Percentiles rank a stretch among this genome's conserved stretches.
Evolutionary conservation across 2,888 invertebrate genomes (phyloP).

Genomic region (Temnothorax rugatulus): DNA sequence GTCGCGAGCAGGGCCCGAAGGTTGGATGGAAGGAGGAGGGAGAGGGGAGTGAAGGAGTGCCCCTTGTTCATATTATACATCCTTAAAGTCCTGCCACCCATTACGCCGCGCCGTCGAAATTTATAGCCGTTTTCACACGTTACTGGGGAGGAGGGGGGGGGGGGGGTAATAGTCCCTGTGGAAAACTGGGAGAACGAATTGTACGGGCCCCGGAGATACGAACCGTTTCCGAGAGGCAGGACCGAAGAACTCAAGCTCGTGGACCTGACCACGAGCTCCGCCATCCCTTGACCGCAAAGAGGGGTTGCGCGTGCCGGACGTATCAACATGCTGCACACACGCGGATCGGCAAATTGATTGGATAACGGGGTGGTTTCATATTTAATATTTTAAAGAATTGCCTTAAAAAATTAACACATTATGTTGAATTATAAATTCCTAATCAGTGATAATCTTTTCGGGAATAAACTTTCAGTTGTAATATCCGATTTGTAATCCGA

Average conservation of each 20-base stretch:
- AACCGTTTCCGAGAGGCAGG: slow-evolving; percentile 33
- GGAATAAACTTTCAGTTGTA: background rate
- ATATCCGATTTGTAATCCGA: background rate
- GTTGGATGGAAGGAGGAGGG: slow-evolving; percentile 54
- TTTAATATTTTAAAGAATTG: background rate
- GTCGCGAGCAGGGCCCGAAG: slow-evolving; percentile 63
- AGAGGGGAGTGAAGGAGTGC: slow-evolving; percentile 64
- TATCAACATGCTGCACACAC: slow-evolving; percentile 56
- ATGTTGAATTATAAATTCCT: background rate
- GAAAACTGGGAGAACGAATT: slow-evolving; percentile 74
- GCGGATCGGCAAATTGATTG: slow-evolving; percentile 37
- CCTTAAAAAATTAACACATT: background rate
- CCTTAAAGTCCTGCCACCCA: slow-evolving; percentile 83
- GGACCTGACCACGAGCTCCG: slow-evolving; percentile 66
- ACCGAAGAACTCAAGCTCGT: slow-evolving; percentile 29
- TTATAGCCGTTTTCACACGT: slow-evolving; percentile 85
- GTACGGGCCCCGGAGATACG: slow-evolving; percentile 50
- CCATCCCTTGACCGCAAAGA: slow-evolving; percentile 70
- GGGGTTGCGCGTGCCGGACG: slow-evolving; percentile 65
- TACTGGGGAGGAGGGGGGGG: slow-evolving; percentile 80
- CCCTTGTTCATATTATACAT: slow-evolving; percentile 80
- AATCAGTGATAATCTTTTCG: background rate
- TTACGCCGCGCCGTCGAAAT: slow-evolving; percentile 81
- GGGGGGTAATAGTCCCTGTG: slow-evolving; percentile 80
- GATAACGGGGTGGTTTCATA: background rate